Evolutionary conservation across 2,113 vertebrate genomes (phyloP).

Genomic region (Orthochromis indermauri): DNA sequence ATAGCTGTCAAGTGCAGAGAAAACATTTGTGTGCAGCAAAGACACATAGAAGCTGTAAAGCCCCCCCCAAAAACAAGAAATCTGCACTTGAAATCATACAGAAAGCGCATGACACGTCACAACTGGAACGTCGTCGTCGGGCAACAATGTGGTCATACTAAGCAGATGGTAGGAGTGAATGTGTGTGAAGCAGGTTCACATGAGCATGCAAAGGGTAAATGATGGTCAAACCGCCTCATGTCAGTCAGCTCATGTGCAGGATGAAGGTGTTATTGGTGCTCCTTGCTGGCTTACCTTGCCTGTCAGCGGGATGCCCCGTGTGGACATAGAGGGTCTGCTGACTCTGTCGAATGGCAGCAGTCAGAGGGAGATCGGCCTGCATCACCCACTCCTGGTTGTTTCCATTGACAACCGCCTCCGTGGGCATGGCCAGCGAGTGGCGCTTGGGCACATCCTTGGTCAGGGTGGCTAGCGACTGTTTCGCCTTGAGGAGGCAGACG

Average conservation of each 20-base stretch:
- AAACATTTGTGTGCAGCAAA: not conserved
- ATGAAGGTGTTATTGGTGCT: not conserved
- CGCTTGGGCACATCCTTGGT: slow-evolving; percentile 98
- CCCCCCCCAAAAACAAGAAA: not conserved
- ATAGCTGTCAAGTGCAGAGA: not conserved
- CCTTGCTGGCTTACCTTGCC: slow-evolving; percentile 81
- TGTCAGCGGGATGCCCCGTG: slow-evolving; percentile 81
- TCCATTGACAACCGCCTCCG: slow-evolving; percentile 91
- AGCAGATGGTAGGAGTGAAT: slow-evolving; percentile 13
- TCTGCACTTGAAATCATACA: not conserved
- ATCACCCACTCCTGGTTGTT: slow-evolving; percentile 99
- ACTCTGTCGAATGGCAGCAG: slow-evolving; percentile 95
- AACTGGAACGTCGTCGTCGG: not conserved
- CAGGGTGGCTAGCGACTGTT: slow-evolving; percentile 94
- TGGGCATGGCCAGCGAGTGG: slow-evolving; percentile 93
- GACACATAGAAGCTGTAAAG: not conserved
- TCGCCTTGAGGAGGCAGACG: slow-evolving; percentile 75
- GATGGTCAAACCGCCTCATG: not conserved
- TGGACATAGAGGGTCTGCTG: slow-evolving; percentile 95
- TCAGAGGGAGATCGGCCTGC: slow-evolving; percentile 93
- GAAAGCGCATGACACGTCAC: slow-evolving; percentile 25
- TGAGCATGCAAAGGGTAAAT: slow-evolving; percentile 35
- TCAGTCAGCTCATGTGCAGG: not conserved
- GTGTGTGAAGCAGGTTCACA: slow-evolving; percentile 12
- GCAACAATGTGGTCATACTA: not conserved